These are phyloP conservation scores for Drosophila planitibia DNA, from an alignment of 2,888 invertebrate genomes.

Conservation along the genomic window DNA sequence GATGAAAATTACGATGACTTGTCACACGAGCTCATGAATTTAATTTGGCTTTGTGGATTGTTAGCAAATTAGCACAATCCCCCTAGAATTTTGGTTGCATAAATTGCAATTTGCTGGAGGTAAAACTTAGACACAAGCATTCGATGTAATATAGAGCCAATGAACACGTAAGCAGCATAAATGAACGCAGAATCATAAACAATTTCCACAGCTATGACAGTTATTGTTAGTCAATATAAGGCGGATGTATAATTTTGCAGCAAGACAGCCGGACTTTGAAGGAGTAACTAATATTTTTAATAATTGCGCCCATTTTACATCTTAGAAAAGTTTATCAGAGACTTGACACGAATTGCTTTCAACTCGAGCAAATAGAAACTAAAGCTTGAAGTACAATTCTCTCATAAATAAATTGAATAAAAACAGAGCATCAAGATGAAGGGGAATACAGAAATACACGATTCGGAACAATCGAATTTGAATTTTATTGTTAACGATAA, in stretches of 20 bases:
- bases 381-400: neutral
- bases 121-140: neutral
- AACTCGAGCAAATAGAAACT: neutral
- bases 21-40: slow-evolving; percentile 70
- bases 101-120: slow-evolving; percentile 46
- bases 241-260: neutral
- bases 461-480: neutral
- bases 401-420: neutral
- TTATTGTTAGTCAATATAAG: neutral
- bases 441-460: neutral
- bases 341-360: neutral
- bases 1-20: slow-evolving; percentile 78
- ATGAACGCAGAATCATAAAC: slow-evolving; percentile 14
- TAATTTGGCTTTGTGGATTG: slow-evolving; percentile 62
- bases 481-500: slow-evolving; percentile 13
- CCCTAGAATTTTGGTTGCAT: slow-evolving; percentile 33
- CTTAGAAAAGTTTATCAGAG: neutral
- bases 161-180: slow-evolving; percentile 30
- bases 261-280: neutral
- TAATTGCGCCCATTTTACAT: neutral
- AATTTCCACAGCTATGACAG: slow-evolving; percentile 6
- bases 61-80: slow-evolving; percentile 79
- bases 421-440: slow-evolving; percentile 12
- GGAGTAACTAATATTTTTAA: neutral
- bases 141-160: slow-evolving; percentile 26